Percentiles rank a stretch among this genome's conserved stretches.
Evolutionary conservation across 1,140 invertebrate genomes (phyloP).

Genomic region (Goniozus legneri): DNA sequence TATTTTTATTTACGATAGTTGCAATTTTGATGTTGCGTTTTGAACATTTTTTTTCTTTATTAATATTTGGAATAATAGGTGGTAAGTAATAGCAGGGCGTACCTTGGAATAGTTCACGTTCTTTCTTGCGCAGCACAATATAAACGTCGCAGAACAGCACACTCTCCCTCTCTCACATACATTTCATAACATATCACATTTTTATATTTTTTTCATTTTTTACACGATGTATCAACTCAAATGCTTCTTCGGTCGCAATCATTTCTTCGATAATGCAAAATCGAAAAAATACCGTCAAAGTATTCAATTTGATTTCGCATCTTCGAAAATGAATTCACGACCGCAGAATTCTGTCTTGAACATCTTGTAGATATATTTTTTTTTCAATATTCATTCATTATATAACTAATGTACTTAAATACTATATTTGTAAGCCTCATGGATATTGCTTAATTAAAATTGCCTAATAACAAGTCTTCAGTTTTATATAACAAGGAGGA

Average conservation of each 20-base stretch:
- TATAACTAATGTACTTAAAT: constrained; percentile 34
- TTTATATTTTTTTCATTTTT: constrained; percentile 24
- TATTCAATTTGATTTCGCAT: too few relatives aligned
- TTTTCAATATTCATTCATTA: constrained; percentile 15
- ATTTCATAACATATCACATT: constrained; percentile 29
- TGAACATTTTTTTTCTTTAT: constrained; percentile 48
- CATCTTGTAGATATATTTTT: not conserved
- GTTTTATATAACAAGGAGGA: constrained; percentile 46
- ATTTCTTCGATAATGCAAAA: too few relatives aligned
- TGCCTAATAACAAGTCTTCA: constrained; percentile 45
- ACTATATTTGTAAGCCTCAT: constrained; percentile 42
- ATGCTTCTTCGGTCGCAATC: too few relatives aligned
- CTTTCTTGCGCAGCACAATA: constrained; percentile 57
- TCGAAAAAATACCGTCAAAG: too few relatives aligned
- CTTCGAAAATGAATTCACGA: too few relatives aligned
- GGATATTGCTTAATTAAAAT: constrained; percentile 49
- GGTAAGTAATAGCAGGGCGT: constrained; percentile 55
- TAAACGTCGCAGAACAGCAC: constrained; percentile 53
- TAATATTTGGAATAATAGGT: constrained; percentile 51
- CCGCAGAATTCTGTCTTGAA: not conserved
- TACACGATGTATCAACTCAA: too few relatives aligned
- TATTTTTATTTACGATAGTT: constrained; percentile 51
- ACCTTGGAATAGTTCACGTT: constrained; percentile 57
- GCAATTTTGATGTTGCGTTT: constrained; percentile 43
- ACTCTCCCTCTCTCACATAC: constrained; percentile 29